Conservation (phyloP, 2,888 invertebrate genomes). For the Drosophila prolongata region DNA sequence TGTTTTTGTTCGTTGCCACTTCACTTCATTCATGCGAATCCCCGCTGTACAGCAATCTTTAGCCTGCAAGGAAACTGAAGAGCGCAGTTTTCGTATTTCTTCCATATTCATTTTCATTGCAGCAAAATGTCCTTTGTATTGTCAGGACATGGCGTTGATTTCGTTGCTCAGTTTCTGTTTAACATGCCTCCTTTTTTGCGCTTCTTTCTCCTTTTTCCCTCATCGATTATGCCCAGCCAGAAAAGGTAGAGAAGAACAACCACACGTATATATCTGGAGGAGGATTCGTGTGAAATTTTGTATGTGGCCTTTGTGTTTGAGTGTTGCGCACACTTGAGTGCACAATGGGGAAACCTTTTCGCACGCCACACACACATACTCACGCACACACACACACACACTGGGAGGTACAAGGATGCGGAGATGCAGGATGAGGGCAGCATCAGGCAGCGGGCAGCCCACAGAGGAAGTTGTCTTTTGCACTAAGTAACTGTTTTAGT, state of each 20-base stretch:
- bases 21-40: constrained; percentile 34
- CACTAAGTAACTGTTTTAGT: constrained; percentile 69
- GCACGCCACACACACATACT: constrained; percentile 30
- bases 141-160: constrained; percentile 65
- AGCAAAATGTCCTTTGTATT: constrained; percentile 63
- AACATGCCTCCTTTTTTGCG: constrained; percentile 18
- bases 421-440: constrained; percentile 17
- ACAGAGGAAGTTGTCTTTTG: constrained; percentile 58
- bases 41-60: constrained; percentile 25
- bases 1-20: constrained; percentile 22
- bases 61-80: constrained; percentile 20
- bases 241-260: constrained; percentile 13
- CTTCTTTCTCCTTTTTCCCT: constrained; percentile 12
- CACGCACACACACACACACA: constrained; percentile 1
- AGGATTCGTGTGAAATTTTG: constrained; percentile 72
- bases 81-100: constrained; percentile 23
- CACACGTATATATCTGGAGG: constrained; percentile 21
- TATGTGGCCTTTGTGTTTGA: constrained; percentile 68
- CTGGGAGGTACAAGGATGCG: constrained; percentile 5
- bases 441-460: constrained; percentile 3
- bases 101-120: constrained; percentile 46
- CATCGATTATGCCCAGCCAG: constrained; percentile 64
- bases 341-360: constrained; percentile 57
- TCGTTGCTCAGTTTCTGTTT: constrained; percentile 67
- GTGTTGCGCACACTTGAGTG: constrained; percentile 73